Percentiles rank a stretch among this genome's conserved stretches.
phyloP scores from a whole-genome alignment of 2,113 vertebrate genomes.

The Microcebus lehilahytsara region DNA sequence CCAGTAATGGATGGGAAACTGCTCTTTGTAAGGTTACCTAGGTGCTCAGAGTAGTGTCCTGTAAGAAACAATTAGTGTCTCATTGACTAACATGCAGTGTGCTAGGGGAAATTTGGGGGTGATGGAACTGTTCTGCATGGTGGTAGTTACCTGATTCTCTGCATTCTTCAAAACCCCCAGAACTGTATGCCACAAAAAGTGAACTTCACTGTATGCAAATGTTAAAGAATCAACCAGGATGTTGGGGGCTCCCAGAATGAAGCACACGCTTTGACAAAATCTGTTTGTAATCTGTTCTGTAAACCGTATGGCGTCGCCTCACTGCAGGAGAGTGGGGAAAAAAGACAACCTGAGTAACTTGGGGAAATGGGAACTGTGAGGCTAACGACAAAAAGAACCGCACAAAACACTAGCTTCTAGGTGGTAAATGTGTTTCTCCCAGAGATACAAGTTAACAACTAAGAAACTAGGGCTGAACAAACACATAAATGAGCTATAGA shows the following conservation, averaged over 20 bases:
- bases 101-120: neutral
- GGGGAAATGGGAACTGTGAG: neutral
- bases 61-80: neutral
- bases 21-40: neutral
- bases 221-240: neutral
- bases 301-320: neutral
- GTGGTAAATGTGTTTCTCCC: neutral
- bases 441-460: neutral
- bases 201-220: neutral
- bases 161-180: neutral
- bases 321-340: neutral
- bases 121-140: neutral
- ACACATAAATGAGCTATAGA: neutral
- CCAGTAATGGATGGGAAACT: neutral
- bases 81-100: neutral
- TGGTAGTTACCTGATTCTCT: neutral
- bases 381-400: neutral
- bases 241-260: neutral
- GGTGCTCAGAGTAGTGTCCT: neutral
- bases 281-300: neutral
- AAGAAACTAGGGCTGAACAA: neutral
- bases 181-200: neutral
- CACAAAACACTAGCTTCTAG: neutral
- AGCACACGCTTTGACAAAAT: neutral
- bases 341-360: neutral